phyloP scores from a whole-genome alignment of 2,888 invertebrate genomes.

The Polymixis lichenea region DNA sequence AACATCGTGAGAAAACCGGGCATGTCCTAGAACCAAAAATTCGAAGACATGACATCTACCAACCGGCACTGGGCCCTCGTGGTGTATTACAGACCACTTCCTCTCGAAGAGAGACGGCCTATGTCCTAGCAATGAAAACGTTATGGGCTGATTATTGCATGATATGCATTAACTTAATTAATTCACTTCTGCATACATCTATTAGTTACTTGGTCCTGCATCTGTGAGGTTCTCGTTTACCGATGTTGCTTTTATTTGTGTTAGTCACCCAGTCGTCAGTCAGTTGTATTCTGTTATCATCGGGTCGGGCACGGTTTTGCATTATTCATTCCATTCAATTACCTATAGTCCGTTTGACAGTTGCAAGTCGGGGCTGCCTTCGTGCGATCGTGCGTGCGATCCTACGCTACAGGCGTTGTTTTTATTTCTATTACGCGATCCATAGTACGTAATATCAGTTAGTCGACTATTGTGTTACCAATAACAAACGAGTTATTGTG shows the following conservation, averaged over 20 bases:
- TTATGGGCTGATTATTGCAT: too few relatives aligned
- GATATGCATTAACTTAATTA: too few relatives aligned
- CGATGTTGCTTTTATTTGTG: conserved; percentile 24
- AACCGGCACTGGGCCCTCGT: too few relatives aligned
- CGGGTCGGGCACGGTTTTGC: conserved; percentile 37
- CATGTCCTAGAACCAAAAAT: too few relatives aligned
- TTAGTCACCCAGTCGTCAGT: conserved; percentile 11
- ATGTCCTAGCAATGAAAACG: too few relatives aligned
- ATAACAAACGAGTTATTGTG: conserved; percentile 34
- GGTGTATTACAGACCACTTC: too few relatives aligned
- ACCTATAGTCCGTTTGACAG: conserved; percentile 73
- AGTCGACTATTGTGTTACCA: conserved; percentile 24
- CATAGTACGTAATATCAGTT: conserved; percentile 28
- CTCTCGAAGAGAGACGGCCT: too few relatives aligned
- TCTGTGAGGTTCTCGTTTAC: background rate
- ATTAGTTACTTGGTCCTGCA: background rate
- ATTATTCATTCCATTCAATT: conserved; percentile 56
- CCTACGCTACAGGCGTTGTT: conserved; percentile 51
- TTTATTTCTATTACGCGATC: conserved; percentile 47
- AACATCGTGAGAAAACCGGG: too few relatives aligned
- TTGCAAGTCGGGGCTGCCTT: conserved; percentile 70
- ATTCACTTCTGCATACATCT: background rate
- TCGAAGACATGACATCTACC: too few relatives aligned
- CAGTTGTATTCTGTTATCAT: conserved; percentile 44
- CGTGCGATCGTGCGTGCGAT: conserved; percentile 80